Evolutionary conservation across 1,140 invertebrate species (phyloP).

Genomic region (Pomacea maculata): DNA sequence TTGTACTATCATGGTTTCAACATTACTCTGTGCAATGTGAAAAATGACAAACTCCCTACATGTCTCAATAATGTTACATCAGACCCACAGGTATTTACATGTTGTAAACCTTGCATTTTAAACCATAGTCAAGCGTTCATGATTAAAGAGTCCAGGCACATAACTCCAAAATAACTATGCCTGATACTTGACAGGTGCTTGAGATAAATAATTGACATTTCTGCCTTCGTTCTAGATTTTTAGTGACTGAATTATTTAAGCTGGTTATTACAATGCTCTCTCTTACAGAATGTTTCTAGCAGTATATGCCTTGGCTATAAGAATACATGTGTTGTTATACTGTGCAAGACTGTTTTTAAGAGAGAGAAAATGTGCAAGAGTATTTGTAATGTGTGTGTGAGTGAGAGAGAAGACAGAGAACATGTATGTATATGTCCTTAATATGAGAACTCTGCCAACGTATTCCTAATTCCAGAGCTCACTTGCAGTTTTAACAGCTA

Average conservation of each 20-base stretch:
- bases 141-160: background rate
- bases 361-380: too few relatives aligned
- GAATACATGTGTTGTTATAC: background rate
- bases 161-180: background rate
- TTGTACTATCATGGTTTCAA: slow-evolving; percentile 73
- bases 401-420: too few relatives aligned
- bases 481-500: too few relatives aligned
- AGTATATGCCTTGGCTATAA: background rate
- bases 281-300: background rate
- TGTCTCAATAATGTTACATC: slow-evolving; percentile 67
- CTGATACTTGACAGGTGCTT: too few relatives aligned
- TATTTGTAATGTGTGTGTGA: too few relatives aligned
- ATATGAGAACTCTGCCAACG: too few relatives aligned
- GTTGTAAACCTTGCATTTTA: background rate
- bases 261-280: too few relatives aligned
- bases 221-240: background rate
- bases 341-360: too few relatives aligned
- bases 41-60: slow-evolving; percentile 47
- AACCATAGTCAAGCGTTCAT: background rate
- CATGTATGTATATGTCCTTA: too few relatives aligned
- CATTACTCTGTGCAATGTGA: slow-evolving; percentile 69
- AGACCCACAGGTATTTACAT: slow-evolving; percentile 28
- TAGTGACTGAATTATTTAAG: background rate
- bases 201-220: too few relatives aligned
- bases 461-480: too few relatives aligned